Evolutionary conservation across 2,113 vertebrate species (phyloP), one percentile per base, ranked within the genome.

Genomic region (Mungos mungo): DNA sequence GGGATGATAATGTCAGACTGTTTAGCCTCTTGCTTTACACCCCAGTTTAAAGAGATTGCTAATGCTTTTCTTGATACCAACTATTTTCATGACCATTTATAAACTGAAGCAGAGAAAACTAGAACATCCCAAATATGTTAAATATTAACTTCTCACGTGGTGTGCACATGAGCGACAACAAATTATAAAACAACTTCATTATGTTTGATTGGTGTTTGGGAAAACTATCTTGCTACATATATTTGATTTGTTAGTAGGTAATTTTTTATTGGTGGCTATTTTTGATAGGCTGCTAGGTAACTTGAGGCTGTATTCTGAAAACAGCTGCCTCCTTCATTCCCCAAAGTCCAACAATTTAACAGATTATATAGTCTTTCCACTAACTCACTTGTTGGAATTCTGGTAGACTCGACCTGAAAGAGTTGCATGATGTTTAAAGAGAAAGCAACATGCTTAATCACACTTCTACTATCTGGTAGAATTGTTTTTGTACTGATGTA

Each of bases 291-390:
- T 90, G 80, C 69, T 76, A 38, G 76, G 54, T 71, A 90, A 85
- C 57, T 76, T 19, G 5, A 97, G 54, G 50, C 85, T 87, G 4
- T 35, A 15, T 66, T 88, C 82, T 91, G 45, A 96, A 96, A 96
- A 83, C 88, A 96, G 87, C 87, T 95, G 65, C 33, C 82, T 45
- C 90, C 66, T 90, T 96, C 83, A 92, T 85, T 69, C 96, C 63
- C 50, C 60, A 89, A 95, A 57, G n/a, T 63, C 45, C 54, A 79
- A 83, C 84, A 87, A 47, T 81, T 57, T 63, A 19, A 89, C 92
- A 88, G 27, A 38, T 74, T 81, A 96, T 90, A 91, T 90, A 63
- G 65, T 72, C 69, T 92, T 92, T 81, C 69, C 52, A 47, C 35
- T 88, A 92, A 90, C 47, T 23, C 87, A 88, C 86, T 45, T 91